Conservation (phyloP, 2,797 vertebrate genomes). For the Dromococcyx pavoninus region DNA sequence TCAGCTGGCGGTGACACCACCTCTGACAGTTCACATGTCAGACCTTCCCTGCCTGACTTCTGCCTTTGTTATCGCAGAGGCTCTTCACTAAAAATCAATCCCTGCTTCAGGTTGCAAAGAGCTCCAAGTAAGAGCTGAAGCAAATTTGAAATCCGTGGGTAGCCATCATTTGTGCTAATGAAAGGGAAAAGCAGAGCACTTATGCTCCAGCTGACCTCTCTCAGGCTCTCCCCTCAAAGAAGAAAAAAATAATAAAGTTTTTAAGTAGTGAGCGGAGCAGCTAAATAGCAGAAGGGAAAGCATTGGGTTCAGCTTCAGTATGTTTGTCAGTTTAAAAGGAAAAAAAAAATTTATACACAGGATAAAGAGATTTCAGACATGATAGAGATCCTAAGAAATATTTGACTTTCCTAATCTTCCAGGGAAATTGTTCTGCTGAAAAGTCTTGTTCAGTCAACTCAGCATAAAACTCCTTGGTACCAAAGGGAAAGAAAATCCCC, state of each 20-base stretch:
- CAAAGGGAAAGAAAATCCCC: constrained; percentile 10
- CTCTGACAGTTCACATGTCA: constrained; percentile 84
- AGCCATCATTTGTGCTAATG: constrained; percentile 61
- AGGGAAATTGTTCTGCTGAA: constrained; percentile 1
- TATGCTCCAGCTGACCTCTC: constrained; percentile 78
- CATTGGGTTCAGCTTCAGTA: background rate
- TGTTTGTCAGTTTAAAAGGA: background rate
- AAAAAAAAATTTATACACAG: background rate
- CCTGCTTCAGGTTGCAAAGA: constrained; percentile 45
- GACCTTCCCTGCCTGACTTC: constrained; percentile 84
- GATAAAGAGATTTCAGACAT: constrained; percentile 46
- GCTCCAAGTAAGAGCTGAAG: constrained; percentile 40
- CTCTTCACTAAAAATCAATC: constrained; percentile 66
- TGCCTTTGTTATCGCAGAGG: constrained; percentile 65
- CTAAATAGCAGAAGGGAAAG: constrained; percentile 70
- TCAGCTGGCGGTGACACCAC: constrained; percentile 92
- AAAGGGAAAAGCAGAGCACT: constrained; percentile 68
- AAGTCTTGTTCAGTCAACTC: constrained; percentile 11
- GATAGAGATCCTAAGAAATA: constrained; percentile 31
- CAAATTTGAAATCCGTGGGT: constrained; percentile 67
- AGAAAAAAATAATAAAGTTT: background rate
- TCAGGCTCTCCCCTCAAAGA: constrained; percentile 54
- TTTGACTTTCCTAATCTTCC: constrained; percentile 46
- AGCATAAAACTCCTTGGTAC: constrained; percentile 10
- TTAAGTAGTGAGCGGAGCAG: constrained; percentile 25